Percentiles rank a stretch among this genome's conserved stretches.
Evolutionary conservation across 2,113 vertebrate species (phyloP).

Genomic region (Perca fluviatilis): DNA sequence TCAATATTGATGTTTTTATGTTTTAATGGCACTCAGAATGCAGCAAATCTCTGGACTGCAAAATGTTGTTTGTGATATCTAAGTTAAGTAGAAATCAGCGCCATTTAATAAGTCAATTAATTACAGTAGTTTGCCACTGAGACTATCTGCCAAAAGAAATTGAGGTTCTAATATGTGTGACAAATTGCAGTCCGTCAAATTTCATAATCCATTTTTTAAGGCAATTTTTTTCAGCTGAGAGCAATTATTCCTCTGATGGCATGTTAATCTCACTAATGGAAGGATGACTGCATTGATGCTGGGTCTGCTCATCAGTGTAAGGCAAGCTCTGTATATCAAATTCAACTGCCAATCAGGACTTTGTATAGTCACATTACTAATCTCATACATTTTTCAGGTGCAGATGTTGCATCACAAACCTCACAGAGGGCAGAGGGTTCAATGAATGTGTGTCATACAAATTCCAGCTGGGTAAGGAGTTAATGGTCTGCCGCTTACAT

Average conservation of each 20-base stretch:
- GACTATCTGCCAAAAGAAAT: conserved; percentile 64
- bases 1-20: conserved; percentile 59
- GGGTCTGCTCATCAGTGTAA: conserved; percentile 43
- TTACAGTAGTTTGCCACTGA: conserved; percentile 51
- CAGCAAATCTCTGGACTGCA: conserved; percentile 17
- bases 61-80: conserved; percentile 20
- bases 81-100: conserved; percentile 27
- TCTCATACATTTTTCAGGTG: conserved; percentile 4
- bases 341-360: conserved; percentile 46
- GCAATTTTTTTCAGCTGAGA: conserved; percentile 45
- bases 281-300: conserved; percentile 57
- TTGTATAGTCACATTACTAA: neutral
- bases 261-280: conserved; percentile 64
- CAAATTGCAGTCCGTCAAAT: conserved; percentile 67
- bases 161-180: conserved; percentile 57
- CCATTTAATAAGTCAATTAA: conserved; percentile 60
- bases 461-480: conserved; percentile 22
- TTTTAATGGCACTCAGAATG: conserved; percentile 41
- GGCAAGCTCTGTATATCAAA: conserved; percentile 32
- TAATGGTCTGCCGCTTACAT: conserved; percentile 31
- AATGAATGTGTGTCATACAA: conserved; percentile 8
- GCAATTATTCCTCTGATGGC: conserved; percentile 57
- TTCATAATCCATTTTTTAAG: conserved; percentile 55
- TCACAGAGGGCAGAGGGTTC: neutral
- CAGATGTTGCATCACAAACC: conserved; percentile 8